Percentiles rank a stretch among this genome's conserved stretches.
Evolutionary conservation across 2,113 vertebrate species (phyloP).

Genomic region (Neoarius graeffei): DNA sequence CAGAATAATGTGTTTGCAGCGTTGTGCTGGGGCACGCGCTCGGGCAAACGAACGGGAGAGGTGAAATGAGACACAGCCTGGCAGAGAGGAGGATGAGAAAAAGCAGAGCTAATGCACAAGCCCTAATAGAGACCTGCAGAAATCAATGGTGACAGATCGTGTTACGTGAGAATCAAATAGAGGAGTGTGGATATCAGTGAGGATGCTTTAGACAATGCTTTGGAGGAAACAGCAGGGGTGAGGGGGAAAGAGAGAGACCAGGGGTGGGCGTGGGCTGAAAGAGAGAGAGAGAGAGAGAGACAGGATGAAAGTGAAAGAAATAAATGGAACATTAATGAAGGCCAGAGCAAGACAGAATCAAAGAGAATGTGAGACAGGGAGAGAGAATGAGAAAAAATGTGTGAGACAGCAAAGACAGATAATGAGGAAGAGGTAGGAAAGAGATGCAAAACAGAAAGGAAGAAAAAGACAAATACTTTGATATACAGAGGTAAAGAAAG

Average conservation of each 20-base stretch:
- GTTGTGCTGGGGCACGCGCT: neutral
- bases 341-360: neutral
- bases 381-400: neutral
- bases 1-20: slow-evolving; percentile 1
- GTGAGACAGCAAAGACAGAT: neutral
- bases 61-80: slow-evolving; percentile 30
- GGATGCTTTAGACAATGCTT: slow-evolving; percentile 56
- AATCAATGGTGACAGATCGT: slow-evolving; percentile 72
- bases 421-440: neutral
- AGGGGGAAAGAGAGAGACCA: neutral
- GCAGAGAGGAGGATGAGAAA: slow-evolving; percentile 19
- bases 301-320: neutral
- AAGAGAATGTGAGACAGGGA: neutral
- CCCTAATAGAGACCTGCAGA: slow-evolving; percentile 55
- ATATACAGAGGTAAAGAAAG: neutral
- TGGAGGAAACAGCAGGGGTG: slow-evolving; percentile 30
- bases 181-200: slow-evolving; percentile 56
- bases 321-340: neutral
- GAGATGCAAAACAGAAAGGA: neutral
- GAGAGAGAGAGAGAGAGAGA: neutral
- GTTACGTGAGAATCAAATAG: slow-evolving; percentile 63
- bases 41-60: slow-evolving; percentile 22
- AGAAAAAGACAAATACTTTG: neutral
- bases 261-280: neutral
- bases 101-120: slow-evolving; percentile 59